These are phyloP conservation scores for Pteruthius melanotis DNA, from an alignment of 2,113 vertebrate genomes.

Conservation along the genomic window DNA sequence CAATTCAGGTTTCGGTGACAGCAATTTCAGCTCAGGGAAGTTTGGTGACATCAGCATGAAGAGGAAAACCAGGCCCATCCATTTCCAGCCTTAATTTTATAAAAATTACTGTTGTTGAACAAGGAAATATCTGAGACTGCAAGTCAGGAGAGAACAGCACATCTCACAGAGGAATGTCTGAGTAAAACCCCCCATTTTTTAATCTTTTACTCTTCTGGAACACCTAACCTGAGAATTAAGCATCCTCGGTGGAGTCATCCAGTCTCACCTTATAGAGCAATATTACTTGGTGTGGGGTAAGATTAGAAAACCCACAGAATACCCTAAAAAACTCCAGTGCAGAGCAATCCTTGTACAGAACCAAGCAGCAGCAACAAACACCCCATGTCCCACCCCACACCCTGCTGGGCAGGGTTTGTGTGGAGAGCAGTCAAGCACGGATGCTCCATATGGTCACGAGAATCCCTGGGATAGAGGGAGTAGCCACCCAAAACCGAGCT, in stretches of 20 bases:
- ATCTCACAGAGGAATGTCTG: neutral
- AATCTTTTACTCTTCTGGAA: neutral
- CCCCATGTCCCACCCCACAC: neutral
- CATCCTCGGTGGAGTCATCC: neutral
- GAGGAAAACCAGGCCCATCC: neutral
- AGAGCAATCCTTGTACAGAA: neutral
- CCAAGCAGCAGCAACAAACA: neutral
- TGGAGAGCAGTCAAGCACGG: slow-evolving; percentile 41
- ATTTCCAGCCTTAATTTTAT: neutral
- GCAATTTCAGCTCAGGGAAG: neutral
- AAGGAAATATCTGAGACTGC: neutral
- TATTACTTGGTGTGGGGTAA: neutral
- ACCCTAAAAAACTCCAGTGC: neutral
- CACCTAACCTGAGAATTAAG: neutral
- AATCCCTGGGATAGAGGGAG: neutral
- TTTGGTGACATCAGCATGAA: neutral
- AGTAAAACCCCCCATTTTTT: neutral
- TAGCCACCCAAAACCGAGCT: slow-evolving; percentile 52
- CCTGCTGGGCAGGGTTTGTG: neutral
- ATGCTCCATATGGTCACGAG: slow-evolving; percentile 50
- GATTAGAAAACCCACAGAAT: neutral
- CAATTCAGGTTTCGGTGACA: neutral
- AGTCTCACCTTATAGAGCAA: fast-evolving
- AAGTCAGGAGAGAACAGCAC: neutral
- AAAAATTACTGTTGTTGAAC: neutral